Evolutionary conservation across 2,113 vertebrate species (phyloP).

Genomic region (Stercorarius parasiticus): DNA sequence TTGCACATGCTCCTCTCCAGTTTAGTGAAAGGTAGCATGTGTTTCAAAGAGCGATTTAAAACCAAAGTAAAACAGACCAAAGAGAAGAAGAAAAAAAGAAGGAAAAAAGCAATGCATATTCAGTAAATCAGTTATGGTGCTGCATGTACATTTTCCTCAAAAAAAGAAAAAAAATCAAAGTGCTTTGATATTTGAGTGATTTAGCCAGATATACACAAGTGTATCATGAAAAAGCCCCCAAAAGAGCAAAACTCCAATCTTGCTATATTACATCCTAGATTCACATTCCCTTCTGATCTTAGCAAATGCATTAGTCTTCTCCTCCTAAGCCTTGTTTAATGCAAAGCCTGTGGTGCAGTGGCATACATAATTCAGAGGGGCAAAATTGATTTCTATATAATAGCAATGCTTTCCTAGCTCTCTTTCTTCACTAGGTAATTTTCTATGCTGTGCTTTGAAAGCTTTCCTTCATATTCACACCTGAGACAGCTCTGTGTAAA

Average conservation of each 20-base stretch:
- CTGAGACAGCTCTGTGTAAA: neutral
- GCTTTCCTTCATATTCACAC: neutral
- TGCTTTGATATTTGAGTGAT: neutral
- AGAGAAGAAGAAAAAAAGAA: neutral
- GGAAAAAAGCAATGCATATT: neutral
- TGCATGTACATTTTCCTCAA: neutral
- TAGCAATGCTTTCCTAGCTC: neutral
- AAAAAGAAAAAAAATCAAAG: neutral
- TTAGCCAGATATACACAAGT: neutral
- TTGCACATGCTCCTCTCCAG: neutral
- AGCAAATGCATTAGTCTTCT: neutral
- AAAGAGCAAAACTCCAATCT: neutral
- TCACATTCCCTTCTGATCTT: neutral
- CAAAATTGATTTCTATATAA: neutral
- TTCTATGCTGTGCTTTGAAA: neutral
- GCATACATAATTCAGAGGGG: neutral
- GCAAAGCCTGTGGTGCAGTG: neutral
- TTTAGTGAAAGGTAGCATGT: neutral
- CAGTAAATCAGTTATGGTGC: neutral
- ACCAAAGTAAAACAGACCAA: neutral
- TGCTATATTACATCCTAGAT: neutral
- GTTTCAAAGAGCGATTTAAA: neutral
- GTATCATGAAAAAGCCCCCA: neutral
- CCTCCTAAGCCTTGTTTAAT: neutral
- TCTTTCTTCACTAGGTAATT: neutral